Evolutionary conservation across 2,888 invertebrate species (phyloP), one percentile per base, ranked within the genome.

Genomic region (Pristionchus mayeri): DNA sequence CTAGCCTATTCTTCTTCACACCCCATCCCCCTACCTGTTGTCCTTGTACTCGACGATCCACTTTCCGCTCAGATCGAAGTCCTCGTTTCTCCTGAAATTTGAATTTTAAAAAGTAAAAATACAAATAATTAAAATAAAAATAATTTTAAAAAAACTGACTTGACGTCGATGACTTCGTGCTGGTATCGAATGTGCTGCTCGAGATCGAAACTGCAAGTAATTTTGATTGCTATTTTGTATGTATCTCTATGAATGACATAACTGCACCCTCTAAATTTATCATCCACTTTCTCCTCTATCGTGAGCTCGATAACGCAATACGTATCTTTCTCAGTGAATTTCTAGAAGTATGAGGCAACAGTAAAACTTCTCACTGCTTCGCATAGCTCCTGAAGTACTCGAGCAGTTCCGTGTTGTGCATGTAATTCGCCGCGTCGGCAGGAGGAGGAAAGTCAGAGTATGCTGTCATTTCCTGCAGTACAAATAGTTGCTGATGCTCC

Each of bases 371-470:
- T 78, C 63, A 83, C 83, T 89, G 85, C 3, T 88, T 85, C 24
- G 91, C 88, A 63, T 92, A 90, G 63, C 80, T 79, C n/a, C 85
- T 63, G 63, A 90, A 86, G 87, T 91, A 79, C 84, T 87, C 79
- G 81, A 89, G 85, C 84, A 90, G 78, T 30, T 86, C 63, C n/a
- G 87, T 85, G 85, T 94, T 93, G 82, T 93, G 93, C 93, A 94
- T 93, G 89, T 93, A 94, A 84, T 93, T 93, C 6, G 94, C 93
- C 85, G 92, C 93, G 13, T 93, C 89, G 52, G 91, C 89, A 0
- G 94, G 93, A 0, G 93, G 93, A 0, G 94, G 94, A 88, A 94
- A 94, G 89, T 94, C 93, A 76, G 71, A 67, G 87, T 88, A 93
- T 24, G 93, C 91, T 16, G 89, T 92, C 88, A 93, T 91, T 86